A percentile compares a stretch with the other conserved stretches of the same genome.
Evolutionary conservation across 2,888 invertebrate genomes (phyloP).

Genomic region (Kuschelorhynchus macadamiae): DNA sequence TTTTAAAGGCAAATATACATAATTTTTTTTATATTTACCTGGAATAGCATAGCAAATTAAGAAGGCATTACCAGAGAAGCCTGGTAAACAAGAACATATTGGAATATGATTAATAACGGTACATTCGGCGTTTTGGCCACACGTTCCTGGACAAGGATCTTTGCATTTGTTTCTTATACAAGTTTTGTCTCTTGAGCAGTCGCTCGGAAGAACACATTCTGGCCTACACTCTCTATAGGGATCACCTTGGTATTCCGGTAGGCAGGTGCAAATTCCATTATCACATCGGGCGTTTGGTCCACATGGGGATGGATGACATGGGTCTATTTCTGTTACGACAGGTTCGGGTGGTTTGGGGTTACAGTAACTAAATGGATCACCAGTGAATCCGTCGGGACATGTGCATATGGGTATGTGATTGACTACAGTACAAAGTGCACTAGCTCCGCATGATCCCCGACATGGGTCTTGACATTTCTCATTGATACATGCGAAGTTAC

Average conservation of each 20-base stretch:
- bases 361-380: constrained; percentile 73
- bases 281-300: constrained; percentile 80
- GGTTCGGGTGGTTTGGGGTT: constrained; percentile 62
- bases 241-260: constrained; percentile 78
- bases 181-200: constrained; percentile 77
- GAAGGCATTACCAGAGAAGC: constrained; percentile 81
- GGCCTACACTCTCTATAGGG: constrained; percentile 80
- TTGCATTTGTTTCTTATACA: constrained; percentile 81
- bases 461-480: constrained; percentile 78
- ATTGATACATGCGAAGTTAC: constrained; percentile 70
- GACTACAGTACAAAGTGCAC: constrained; percentile 76
- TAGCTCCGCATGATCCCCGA: constrained; percentile 75
- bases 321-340: constrained; percentile 68
- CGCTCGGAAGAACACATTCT: constrained; percentile 79
- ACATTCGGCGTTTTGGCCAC: constrained; percentile 80
- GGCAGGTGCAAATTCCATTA: constrained; percentile 78
- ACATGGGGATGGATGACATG: constrained; percentile 81
- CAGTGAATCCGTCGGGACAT: constrained; percentile 75
- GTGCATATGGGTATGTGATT: constrained; percentile 79
- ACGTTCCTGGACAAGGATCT: constrained; percentile 82
- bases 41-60: constrained; percentile 73
- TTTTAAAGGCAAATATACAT: too few relatives aligned
- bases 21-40: constrained; percentile 59
- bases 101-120: constrained; percentile 83
- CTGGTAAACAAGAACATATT: constrained; percentile 73